Percentiles rank a stretch among this genome's conserved stretches.
phyloP scores from a whole-genome alignment of 2,888 invertebrate genomes.

The Aelia acuminata region DNA sequence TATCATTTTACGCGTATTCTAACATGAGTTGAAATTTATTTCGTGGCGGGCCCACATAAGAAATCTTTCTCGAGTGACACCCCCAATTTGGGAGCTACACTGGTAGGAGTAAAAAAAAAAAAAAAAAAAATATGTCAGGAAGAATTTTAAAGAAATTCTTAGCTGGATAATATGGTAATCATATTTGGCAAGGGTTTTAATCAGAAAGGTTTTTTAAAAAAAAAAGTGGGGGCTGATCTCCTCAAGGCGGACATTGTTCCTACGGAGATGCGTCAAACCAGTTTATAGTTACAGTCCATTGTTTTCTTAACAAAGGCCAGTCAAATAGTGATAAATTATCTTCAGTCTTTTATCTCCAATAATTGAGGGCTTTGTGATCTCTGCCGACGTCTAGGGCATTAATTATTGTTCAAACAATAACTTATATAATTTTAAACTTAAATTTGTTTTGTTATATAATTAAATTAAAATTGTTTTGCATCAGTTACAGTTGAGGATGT shows the following conservation, averaged over 20 bases:
- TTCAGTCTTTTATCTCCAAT: not conserved
- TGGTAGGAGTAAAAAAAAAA: no score
- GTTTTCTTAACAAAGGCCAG: not conserved
- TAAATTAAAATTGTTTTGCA: no score
- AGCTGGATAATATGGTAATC: not conserved
- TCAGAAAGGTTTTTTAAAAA: not conserved
- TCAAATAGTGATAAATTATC: conserved; percentile 32
- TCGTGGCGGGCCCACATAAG: no score
- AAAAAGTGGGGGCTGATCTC: not conserved
- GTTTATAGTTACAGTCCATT: not conserved
- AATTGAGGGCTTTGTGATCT: not conserved
- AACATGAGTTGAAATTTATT: no score
- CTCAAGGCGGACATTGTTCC: not conserved
- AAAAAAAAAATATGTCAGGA: no score
- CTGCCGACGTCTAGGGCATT: not conserved
- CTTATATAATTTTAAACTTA: not conserved
- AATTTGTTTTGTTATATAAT: no score
- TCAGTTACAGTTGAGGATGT: no score
- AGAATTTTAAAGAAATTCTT: no score
- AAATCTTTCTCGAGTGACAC: no score
- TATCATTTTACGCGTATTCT: no score
- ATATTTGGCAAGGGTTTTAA: not conserved
- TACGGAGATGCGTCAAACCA: not conserved
- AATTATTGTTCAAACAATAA: not conserved
- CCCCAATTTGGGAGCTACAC: no score